Percentiles rank a stretch among this genome's conserved stretches.
Evolutionary conservation across 2,888 invertebrate species (phyloP).

Genomic region (Limnephilus marmoratus): DNA sequence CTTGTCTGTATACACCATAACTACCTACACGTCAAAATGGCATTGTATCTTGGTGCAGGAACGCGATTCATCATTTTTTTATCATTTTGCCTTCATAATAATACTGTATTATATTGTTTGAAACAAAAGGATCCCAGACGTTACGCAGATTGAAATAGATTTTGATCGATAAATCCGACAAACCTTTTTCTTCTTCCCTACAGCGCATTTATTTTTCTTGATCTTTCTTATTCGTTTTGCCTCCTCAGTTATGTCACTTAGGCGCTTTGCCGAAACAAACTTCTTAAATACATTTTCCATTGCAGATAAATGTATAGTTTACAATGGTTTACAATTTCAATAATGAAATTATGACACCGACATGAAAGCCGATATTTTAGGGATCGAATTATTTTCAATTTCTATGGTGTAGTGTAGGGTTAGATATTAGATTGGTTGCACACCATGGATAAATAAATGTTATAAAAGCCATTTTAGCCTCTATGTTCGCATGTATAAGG

Average conservation of each 20-base stretch:
- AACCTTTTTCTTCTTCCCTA: constrained; percentile 7
- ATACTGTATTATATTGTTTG: background rate
- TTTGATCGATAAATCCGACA: constrained; percentile 26
- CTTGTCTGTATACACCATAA: background rate
- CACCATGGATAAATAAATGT: background rate
- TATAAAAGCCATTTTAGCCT: background rate
- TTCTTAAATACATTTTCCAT: constrained; percentile 28
- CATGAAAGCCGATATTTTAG: background rate
- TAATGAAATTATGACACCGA: background rate
- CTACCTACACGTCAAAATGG: background rate
- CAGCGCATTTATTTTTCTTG: constrained; percentile 15
- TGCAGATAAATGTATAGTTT: background rate
- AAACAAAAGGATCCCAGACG: background rate
- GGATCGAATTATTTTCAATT: background rate
- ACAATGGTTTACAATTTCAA: background rate
- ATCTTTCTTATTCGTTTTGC: background rate
- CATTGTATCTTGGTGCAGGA: background rate
- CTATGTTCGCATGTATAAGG: background rate
- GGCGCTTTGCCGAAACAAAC: background rate
- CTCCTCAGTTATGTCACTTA: background rate
- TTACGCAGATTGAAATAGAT: background rate
- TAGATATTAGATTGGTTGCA: background rate
- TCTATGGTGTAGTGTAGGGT: background rate
- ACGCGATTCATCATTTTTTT: background rate
- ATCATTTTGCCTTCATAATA: background rate